Conservation (phyloP, 2,113 vertebrate species). For the Ascaphus truei region DNA sequence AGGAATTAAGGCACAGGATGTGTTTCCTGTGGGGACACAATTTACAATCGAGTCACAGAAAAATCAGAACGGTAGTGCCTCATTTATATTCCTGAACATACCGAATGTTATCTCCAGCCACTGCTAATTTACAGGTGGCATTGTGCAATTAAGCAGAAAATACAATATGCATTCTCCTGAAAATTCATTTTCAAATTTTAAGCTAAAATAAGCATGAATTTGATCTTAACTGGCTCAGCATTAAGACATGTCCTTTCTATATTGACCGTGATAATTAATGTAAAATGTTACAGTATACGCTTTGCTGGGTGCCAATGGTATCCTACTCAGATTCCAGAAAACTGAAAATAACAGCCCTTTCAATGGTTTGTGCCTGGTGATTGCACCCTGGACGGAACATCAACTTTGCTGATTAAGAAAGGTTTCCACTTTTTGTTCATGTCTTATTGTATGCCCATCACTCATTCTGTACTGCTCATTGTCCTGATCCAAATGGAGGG, state of each 20-base stretch:
- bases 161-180: conserved; percentile 28
- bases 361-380: conserved; percentile 38
- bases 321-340: conserved; percentile 58
- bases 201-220: conserved; percentile 47
- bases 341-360: conserved; percentile 47
- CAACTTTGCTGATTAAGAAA: conserved; percentile 59
- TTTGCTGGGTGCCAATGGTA: conserved; percentile 45
- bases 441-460: conserved; percentile 61
- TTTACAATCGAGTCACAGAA: conserved; percentile 37
- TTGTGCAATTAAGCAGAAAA: conserved; percentile 53
- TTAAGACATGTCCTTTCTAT: conserved; percentile 49
- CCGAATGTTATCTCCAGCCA: conserved; percentile 25
- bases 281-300: conserved; percentile 43
- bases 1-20: conserved; percentile 18
- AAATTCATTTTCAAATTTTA: conserved; percentile 28
- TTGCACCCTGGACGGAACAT: conserved; percentile 57
- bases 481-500: conserved; percentile 48
- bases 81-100: conserved; percentile 41
- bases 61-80: conserved; percentile 29
- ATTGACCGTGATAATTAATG: conserved; percentile 55
- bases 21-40: conserved; percentile 22
- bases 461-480: conserved; percentile 47
- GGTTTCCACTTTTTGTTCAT: conserved; percentile 61
- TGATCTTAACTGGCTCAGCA: conserved; percentile 38
- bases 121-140: conserved; percentile 46